These are phyloP conservation scores for Phyto melanocephala DNA, from an alignment of 2,888 invertebrate species.

Conservation along the genomic window DNA sequence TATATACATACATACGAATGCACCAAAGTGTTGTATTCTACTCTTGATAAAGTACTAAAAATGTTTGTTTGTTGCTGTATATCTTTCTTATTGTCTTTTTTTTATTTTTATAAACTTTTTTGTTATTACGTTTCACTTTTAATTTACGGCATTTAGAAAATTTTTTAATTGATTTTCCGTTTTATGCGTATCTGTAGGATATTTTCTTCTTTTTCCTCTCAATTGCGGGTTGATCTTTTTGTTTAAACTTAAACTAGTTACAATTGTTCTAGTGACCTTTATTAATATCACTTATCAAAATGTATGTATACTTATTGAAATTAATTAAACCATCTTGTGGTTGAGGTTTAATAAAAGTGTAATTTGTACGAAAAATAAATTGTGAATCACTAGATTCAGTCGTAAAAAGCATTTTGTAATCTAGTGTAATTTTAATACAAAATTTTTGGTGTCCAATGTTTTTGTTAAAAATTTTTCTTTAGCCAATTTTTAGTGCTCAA, in stretches of 20 bases:
- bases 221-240: neutral
- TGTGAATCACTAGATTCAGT: neutral
- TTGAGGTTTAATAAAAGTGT: conserved; percentile 7
- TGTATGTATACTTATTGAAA: conserved; percentile 14
- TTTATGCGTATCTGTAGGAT: neutral
- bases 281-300: conserved; percentile 33
- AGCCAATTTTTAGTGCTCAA: no score
- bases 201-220: no score
- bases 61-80: neutral
- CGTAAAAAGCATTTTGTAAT: neutral
- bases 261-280: conserved; percentile 53
- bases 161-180: conserved; percentile 1
- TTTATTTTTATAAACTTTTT: neutral
- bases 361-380: neutral
- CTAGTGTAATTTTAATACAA: no score
- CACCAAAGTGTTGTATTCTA: no score
- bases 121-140: neutral
- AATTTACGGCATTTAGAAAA: neutral
- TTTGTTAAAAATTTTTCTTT: no score
- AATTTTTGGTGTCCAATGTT: no score
- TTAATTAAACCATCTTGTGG: conserved; percentile 1
- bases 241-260: neutral
- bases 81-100: neutral
- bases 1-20: no score
- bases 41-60: neutral